phyloP scores from a whole-genome alignment of 2,888 invertebrate species.

The Philaethria dido region DNA sequence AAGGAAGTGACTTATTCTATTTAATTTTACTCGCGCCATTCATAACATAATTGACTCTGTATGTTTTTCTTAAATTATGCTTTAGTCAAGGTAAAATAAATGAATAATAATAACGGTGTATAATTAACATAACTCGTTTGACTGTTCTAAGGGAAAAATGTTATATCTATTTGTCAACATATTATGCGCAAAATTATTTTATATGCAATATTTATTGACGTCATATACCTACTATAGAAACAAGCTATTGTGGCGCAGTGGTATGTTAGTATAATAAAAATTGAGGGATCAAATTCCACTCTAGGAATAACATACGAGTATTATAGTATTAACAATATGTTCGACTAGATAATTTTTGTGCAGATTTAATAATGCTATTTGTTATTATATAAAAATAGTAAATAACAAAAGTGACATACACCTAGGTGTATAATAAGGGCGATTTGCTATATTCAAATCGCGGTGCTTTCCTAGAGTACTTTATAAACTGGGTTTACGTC shows the following conservation, averaged over 20 bases:
- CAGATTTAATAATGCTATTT: too few species aligned
- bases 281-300: background rate
- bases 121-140: constrained; percentile 10
- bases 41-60: background rate
- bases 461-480: constrained; percentile 2
- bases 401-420: too few species aligned
- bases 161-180: constrained; percentile 2
- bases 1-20: constrained; percentile 19
- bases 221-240: background rate
- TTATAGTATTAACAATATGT: background rate
- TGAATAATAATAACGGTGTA: constrained; percentile 5
- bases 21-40: constrained; percentile 11
- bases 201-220: background rate
- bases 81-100: constrained; percentile 15
- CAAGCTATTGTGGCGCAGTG: background rate
- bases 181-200: background rate
- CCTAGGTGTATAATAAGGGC: too few species aligned
- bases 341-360: too few species aligned
- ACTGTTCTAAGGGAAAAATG: background rate
- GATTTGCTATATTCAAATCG: background rate
- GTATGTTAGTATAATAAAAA: background rate
- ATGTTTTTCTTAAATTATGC: constrained; percentile 16
- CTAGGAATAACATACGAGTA: background rate
- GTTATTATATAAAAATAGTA: too few species aligned
- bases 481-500: constrained; percentile 1